Evolutionary conservation across 2,797 vertebrate genomes (phyloP), one percentile per base, ranked within the genome.

Genomic region (Luscinia luscinia): DNA sequence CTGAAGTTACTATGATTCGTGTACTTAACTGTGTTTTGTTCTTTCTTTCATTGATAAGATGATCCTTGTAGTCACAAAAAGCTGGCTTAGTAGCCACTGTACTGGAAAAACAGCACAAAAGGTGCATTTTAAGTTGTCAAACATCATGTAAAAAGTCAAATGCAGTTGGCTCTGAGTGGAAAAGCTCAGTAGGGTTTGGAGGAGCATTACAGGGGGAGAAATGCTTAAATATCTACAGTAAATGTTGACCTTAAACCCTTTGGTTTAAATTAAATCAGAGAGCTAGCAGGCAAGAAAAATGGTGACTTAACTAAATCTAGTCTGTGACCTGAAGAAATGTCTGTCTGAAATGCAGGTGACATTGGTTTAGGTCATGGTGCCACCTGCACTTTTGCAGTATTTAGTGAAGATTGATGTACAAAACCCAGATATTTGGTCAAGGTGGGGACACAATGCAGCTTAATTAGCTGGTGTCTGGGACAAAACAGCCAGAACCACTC

Each of bases 241-340:
- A 94, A 80, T 88, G 90, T 73, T 95, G 45, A 92, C 87, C 30
- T 45, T 82, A 79, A 93, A 89, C 75, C 12, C 38, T 87, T 79
- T 79, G 27, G 49, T 80, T 93, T 95, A 89, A 92, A 92, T 93
- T 77, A 94, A 95, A 87, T 61, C 75, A 87, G 75, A 73, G 45
- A 92, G 38, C 49, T 86, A 81, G 28, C 11, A 77, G 68, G 54
- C 64, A 76, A 74, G 57, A 93, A 90, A 87, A 82, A 83, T 4
- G 4, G 8, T 63, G 43, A 34, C 22, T 45, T 77, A 36, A 49
- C 12, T 10, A n/a, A 28, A 48, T 15, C 46, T 75, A 18, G 7
- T 36, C 18, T 46, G 19, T 61, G 43, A 54, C 27, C 57, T 80
- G 57, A 85, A 59, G 48, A 64, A 45, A 58, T 9, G 41, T 8